Evolutionary conservation across 2,888 invertebrate species (phyloP).

Genomic region (Drosophila longiperda): DNA sequence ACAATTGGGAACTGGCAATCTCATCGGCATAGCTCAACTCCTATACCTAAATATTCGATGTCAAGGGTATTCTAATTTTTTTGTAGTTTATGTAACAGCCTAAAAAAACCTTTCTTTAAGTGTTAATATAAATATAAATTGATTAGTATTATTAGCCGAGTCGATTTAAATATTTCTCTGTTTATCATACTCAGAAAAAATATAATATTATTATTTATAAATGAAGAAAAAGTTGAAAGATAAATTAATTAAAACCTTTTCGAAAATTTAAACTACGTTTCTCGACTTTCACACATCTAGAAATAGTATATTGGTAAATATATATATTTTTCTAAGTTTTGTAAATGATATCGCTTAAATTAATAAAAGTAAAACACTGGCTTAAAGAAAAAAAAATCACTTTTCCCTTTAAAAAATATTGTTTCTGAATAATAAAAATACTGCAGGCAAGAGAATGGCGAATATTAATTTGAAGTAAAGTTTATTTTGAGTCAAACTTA

Average conservation of each 20-base stretch:
- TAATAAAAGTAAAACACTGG: fast-evolving
- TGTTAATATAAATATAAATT: background rate
- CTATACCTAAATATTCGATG: slow-evolving; percentile 22
- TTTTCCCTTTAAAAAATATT: background rate
- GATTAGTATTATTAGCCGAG: background rate
- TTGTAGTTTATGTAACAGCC: background rate
- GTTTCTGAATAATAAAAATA: background rate
- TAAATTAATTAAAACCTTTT: background rate
- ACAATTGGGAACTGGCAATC: slow-evolving; percentile 1
- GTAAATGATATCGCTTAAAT: background rate
- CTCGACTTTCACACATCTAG: background rate
- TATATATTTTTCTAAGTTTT: background rate
- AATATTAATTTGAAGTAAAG: no score
- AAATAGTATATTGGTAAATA: background rate
- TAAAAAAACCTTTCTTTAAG: background rate
- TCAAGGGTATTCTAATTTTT: background rate
- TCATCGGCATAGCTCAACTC: slow-evolving; percentile 5
- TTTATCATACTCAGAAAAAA: background rate
- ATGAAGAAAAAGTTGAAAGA: background rate
- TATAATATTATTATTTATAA: background rate
- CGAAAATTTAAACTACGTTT: background rate
- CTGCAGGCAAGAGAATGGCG: background rate
- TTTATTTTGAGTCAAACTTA: background rate
- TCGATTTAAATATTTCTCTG: background rate
- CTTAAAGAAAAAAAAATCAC: fast-evolving